Percentiles rank a stretch among this genome's conserved stretches.
phyloP scores from a whole-genome alignment of 2,113 vertebrate species.

The Zosterops japonicus region DNA sequence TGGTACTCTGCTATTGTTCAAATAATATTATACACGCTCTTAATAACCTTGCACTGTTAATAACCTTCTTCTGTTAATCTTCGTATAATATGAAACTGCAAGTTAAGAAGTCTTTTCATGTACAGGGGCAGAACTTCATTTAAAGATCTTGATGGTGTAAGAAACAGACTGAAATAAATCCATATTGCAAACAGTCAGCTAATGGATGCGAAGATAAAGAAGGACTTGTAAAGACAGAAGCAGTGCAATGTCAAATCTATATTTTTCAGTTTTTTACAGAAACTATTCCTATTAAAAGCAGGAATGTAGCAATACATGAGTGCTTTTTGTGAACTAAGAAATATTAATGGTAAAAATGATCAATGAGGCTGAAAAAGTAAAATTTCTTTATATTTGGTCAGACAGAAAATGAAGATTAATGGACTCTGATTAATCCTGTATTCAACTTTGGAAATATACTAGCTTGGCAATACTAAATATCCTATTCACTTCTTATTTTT shows the following conservation, averaged over 20 bases:
- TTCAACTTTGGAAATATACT: neutral
- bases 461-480: neutral
- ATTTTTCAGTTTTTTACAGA: neutral
- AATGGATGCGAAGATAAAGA: neutral
- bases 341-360: neutral
- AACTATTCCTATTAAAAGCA: constrained; percentile 3
- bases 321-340: neutral
- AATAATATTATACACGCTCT: constrained; percentile 48
- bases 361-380: neutral
- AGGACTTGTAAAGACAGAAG: neutral
- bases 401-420: constrained; percentile 1
- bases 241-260: constrained; percentile 20
- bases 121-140: constrained; percentile 23
- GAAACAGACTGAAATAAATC: constrained; percentile 35
- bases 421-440: neutral
- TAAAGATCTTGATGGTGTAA: constrained; percentile 24
- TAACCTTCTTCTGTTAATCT: constrained; percentile 53
- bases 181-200: neutral
- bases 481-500: neutral
- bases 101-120: constrained; percentile 58
- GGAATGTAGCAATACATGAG: neutral
- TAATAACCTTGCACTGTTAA: constrained; percentile 57
- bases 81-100: constrained; percentile 3
- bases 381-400: neutral
- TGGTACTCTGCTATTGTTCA: constrained; percentile 7